phyloP scores from a whole-genome alignment of 2,888 invertebrate species.

The Drepanosiphum platanoidis region DNA sequence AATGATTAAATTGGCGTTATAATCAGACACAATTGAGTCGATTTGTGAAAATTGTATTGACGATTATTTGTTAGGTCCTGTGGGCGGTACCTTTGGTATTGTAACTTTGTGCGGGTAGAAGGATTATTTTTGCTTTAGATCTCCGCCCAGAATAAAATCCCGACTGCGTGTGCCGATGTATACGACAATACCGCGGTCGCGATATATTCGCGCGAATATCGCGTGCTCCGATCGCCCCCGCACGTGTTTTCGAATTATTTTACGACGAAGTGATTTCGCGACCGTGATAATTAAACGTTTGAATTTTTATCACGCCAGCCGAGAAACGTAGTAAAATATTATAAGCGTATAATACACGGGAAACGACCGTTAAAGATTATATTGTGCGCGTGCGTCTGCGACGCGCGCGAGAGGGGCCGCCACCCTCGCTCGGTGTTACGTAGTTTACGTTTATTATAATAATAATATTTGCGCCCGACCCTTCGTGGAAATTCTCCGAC shows the following conservation, averaged over 20 bases:
- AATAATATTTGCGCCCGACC: constrained; percentile 36
- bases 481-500: constrained; percentile 10
- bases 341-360: neutral
- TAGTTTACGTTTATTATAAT: neutral
- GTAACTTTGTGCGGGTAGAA: too few species aligned
- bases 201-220: too few species aligned
- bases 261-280: constrained; percentile 28
- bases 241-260: constrained; percentile 25
- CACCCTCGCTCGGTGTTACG: neutral
- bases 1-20: too few species aligned
- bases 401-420: neutral
- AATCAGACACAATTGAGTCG: too few species aligned
- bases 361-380: constrained; percentile 53
- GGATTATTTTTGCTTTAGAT: too few species aligned
- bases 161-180: too few species aligned
- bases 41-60: too few species aligned
- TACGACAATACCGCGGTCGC: too few species aligned
- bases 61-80: too few species aligned
- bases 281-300: constrained; percentile 23
- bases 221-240: neutral
- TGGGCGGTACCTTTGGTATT: too few species aligned
- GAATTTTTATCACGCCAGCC: constrained; percentile 12
- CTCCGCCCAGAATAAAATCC: too few species aligned
- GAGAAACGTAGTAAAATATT: neutral
- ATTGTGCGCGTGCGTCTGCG: neutral